Evolutionary conservation across 2,888 invertebrate genomes (phyloP).

Genomic region (Schizaphis graminum): DNA sequence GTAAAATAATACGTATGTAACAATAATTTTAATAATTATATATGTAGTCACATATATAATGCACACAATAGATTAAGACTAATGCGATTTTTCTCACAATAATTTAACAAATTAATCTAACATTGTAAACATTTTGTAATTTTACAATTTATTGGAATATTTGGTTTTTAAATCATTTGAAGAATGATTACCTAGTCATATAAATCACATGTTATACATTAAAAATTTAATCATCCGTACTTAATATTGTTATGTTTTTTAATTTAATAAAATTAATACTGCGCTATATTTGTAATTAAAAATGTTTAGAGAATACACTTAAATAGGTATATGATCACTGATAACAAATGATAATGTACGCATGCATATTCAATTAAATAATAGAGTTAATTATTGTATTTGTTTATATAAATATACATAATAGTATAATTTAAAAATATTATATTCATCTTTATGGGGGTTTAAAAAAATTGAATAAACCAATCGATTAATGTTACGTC

Average conservation of each 20-base stretch:
- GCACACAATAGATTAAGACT: not conserved
- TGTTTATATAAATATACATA: not conserved
- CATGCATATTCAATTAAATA: not conserved
- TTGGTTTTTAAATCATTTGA: not conserved
- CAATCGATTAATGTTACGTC: not conserved
- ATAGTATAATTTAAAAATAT: not conserved
- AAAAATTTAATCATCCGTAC: not conserved
- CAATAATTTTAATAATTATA: not conserved
- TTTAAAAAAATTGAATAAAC: not conserved
- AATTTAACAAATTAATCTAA: not conserved
- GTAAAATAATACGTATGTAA: not conserved
- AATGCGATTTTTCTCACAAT: not conserved
- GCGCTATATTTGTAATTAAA: not conserved
- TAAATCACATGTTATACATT: not conserved
- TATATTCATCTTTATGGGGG: not conserved
- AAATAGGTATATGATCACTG: not conserved
- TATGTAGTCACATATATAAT: not conserved
- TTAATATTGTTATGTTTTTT: not conserved
- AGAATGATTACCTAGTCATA: not conserved
- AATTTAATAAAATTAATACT: not conserved
- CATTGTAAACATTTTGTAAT: not conserved
- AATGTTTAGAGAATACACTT: not conserved
- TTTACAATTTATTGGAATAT: not conserved
- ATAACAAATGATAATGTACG: not conserved
- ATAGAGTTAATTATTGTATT: no score